These are phyloP conservation scores for human (Homo sapiens) DNA, from an alignment of 2,113 vertebrate genomes.

Conservation along the genomic window GRCh38 chr13:36790501-36791000, in stretches of 20 bases:
- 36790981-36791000: no score
- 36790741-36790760: neutral
- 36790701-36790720: neutral
- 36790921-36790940: no score
- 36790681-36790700: neutral
- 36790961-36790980: no score
- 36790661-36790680: neutral
- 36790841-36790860: conserved; percentile 3
- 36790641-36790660: neutral
- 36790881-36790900: neutral
- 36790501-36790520: neutral
- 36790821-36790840: neutral
- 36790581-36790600: neutral
- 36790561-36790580: neutral
- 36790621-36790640: neutral
- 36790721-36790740: neutral
- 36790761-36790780: neutral
- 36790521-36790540: neutral
- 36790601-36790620: neutral
- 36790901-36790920: no score
- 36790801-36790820: neutral
- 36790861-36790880: neutral
- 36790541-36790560: neutral
- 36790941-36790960: no score
- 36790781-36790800: neutral